Base-by-base conservation (phyloP, 2,888 invertebrate species). In the Helleia helle region DNA sequence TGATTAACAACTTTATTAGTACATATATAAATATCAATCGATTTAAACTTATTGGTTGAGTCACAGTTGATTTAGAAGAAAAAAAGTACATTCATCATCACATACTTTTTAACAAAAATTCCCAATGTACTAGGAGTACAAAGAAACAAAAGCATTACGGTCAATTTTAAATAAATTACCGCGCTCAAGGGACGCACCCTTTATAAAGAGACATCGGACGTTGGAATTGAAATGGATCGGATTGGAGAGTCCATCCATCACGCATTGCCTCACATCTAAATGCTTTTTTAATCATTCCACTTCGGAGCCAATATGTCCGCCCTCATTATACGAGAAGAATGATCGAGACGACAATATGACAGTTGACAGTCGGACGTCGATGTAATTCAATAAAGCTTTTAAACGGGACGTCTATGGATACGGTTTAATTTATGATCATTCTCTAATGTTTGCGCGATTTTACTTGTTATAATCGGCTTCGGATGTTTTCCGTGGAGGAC, bases 211-310 rank as follows among this genome's bases (percentile, higher is more conserved):
- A 69, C 66, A 63, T 58, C 59, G 55, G 59, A 52, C 52, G 58
- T 60, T 63, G 62, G 65, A 80, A 83, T 83, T 83, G 83, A 83
- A 80, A 84, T 83, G 83, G 83, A 84, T 84, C 70, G 80, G 62
- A 73, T 73, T 67, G 62, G 58, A 73, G 73, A 73, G 79, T 65
- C 74, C 79, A 83, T 84, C 83, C 68, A 83, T 84, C 83, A 83
- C 64, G 59, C 52, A 52, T 71, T 76, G 73, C 61, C 68, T 71
- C 63, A 68, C 57, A 66, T 80, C 71, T 80, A 80, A 53, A 83
- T 81, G 80, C 67, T 81, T 83, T 84, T 83, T 83, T 83, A 81
- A 84, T 81, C 81, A 77, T 76, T 75, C 73, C 65, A 64, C 65
- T 69, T 65, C 54, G 65, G 62, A 64, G 64, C 59, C 65, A 62